phyloP scores from a whole-genome alignment of 2,888 invertebrate species.

The Geophilus truncorum region DNA sequence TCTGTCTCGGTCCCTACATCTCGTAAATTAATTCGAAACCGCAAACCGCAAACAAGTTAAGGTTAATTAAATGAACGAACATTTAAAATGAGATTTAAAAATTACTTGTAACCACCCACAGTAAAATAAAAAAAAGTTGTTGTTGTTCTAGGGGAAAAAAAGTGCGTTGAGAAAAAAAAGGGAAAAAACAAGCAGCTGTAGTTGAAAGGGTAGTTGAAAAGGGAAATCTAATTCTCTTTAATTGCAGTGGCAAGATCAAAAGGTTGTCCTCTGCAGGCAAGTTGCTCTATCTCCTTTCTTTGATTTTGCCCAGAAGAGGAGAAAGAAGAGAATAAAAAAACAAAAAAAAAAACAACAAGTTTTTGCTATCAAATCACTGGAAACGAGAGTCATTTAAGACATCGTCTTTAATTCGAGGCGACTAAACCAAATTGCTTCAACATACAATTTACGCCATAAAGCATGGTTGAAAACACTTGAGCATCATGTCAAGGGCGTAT shows the following conservation, averaged over 20 bases:
- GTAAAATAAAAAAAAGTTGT: no score
- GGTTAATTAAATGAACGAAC: neutral
- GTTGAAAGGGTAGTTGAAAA: no score
- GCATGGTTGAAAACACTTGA: neutral
- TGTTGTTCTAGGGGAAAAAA: no score
- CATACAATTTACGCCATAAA: neutral
- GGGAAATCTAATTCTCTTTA: neutral
- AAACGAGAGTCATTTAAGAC: neutral
- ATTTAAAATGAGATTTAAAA: no score
- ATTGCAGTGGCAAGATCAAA: neutral
- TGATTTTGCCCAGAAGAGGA: neutral
- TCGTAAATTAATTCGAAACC: neutral
- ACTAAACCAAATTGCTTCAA: neutral
- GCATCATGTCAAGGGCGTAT: neutral
- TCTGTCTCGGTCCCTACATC: no score
- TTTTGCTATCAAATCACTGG: neutral
- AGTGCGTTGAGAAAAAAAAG: no score
- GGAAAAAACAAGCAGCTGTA: neutral
- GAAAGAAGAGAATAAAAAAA: no score
- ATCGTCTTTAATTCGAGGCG: neutral
- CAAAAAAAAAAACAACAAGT: neutral
- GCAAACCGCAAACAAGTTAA: neutral
- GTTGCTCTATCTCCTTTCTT: neutral
- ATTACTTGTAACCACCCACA: no score
- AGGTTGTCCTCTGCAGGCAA: neutral